Evolutionary conservation across 1,140 invertebrate genomes (phyloP).

Genomic region (Ips typographus): DNA sequence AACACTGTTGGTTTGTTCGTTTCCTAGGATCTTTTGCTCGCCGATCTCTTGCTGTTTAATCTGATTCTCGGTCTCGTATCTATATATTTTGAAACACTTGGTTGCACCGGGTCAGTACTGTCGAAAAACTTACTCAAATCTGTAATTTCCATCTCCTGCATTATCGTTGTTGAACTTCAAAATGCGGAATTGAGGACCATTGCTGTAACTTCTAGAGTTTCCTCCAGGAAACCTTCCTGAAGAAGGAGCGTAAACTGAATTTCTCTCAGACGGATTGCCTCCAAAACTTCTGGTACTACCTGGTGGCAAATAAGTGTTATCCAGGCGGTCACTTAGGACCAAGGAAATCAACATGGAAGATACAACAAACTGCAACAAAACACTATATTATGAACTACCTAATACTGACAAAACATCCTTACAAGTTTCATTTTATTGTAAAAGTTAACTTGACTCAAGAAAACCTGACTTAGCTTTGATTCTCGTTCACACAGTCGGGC

Average conservation of each 20-base stretch:
- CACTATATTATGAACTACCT: background rate
- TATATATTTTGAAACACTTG: slow-evolving; percentile 16
- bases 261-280: background rate
- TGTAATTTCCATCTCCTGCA: slow-evolving; percentile 32
- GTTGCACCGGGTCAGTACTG: too few species aligned
- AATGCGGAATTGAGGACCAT: slow-evolving; percentile 46
- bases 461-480: background rate
- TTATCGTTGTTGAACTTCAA: slow-evolving; percentile 55
- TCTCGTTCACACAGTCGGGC: background rate
- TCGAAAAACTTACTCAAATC: slow-evolving; percentile 24
- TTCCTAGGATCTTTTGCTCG: slow-evolving; percentile 58
- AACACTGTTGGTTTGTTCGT: slow-evolving; percentile 58
- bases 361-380: background rate
- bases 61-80: slow-evolving; percentile 57
- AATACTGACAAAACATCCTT: background rate
- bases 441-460: slow-evolving; percentile 1
- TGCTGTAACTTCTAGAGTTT: slow-evolving; percentile 5
- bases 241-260: slow-evolving; percentile 7
- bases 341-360: background rate
- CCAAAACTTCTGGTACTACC: background rate
- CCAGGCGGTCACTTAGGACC: background rate
- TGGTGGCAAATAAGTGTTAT: background rate
- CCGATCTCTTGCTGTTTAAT: slow-evolving; percentile 53
- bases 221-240: background rate
- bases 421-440: slow-evolving; percentile 5